phyloP scores from a whole-genome alignment of 2,113 vertebrate species.

The Picathartes gymnocephalus region DNA sequence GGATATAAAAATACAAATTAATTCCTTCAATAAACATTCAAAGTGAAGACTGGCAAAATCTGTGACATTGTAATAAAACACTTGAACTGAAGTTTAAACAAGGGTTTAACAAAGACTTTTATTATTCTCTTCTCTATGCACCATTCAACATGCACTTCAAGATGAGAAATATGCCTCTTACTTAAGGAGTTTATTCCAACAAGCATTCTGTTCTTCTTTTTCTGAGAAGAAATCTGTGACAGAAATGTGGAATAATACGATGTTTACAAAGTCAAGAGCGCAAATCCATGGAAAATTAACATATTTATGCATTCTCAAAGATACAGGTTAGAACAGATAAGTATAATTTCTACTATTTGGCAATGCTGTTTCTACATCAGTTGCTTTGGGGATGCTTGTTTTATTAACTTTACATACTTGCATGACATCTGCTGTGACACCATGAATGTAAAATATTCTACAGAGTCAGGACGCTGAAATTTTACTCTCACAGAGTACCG shows the following conservation, averaged over 20 bases:
- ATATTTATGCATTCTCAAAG: background rate
- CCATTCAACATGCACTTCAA: background rate
- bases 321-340: background rate
- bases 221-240: background rate
- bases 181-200: background rate
- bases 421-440: background rate
- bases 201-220: background rate
- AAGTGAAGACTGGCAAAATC: background rate
- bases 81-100: background rate
- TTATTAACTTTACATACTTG: slow-evolving; percentile 1
- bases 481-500: background rate
- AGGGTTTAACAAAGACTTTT: background rate
- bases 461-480: background rate
- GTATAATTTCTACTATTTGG: background rate
- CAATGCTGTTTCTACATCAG: background rate
- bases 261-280: background rate
- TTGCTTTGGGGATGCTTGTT: background rate
- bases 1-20: slow-evolving; percentile 1
- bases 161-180: background rate
- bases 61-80: background rate
- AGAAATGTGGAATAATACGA: background rate
- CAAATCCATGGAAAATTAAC: background rate
- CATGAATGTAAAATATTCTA: background rate
- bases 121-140: background rate
- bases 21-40: background rate